These are phyloP conservation scores for Stenolophus ochropezus DNA, from an alignment of 2,888 invertebrate species.

Conservation along the genomic window DNA sequence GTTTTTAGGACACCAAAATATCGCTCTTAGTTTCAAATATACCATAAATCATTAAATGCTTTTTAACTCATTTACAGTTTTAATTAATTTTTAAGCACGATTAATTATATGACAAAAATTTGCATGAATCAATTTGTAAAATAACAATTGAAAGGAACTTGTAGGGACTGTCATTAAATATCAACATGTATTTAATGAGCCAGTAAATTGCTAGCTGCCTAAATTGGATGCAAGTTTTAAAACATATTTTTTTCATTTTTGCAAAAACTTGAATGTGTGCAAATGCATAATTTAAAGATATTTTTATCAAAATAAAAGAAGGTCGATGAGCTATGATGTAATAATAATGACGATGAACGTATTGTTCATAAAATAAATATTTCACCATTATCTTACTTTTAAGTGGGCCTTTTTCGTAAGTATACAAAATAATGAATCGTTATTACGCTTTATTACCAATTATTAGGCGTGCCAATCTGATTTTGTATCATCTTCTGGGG, in stretches of 20 bases:
- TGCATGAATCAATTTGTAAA: conserved; percentile 25
- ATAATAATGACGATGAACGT: neutral
- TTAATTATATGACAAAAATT: neutral
- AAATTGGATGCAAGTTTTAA: neutral
- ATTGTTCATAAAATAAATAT: too few relatives aligned
- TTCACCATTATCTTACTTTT: too few relatives aligned
- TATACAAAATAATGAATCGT: too few relatives aligned
- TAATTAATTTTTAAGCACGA: neutral
- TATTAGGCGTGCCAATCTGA: too few relatives aligned
- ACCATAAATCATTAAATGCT: conserved; percentile 24
- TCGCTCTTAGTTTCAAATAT: conserved; percentile 4
- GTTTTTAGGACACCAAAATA: conserved; percentile 32
- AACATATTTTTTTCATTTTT: neutral
- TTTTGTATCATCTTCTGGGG: too few relatives aligned
- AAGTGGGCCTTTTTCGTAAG: too few relatives aligned
- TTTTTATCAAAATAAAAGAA: neutral
- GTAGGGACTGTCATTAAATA: neutral
- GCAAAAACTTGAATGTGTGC: neutral
- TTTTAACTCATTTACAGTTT: neutral
- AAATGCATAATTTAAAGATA: neutral
- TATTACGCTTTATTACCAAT: too few relatives aligned
- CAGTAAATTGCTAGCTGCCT: neutral
- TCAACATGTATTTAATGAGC: conserved; percentile 17
- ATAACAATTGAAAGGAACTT: neutral
- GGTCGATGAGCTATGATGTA: neutral